A percentile compares a stretch with the other conserved stretches of the same genome.
Evolutionary conservation across 2,888 invertebrate genomes (phyloP).

Genomic region (Cantharis rufa): DNA sequence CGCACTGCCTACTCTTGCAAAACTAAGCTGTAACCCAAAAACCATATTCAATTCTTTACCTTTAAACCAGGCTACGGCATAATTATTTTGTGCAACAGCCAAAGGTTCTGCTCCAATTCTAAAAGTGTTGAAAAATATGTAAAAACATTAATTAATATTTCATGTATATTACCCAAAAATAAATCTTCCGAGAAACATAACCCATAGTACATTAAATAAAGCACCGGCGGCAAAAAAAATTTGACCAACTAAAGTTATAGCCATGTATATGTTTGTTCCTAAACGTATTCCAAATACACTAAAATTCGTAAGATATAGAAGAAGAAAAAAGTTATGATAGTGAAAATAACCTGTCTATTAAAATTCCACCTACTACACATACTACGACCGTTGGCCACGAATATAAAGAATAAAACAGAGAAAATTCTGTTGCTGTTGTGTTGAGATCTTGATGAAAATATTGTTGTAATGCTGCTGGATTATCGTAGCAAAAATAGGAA

Average conservation of each 20-base stretch:
- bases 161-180: constrained; percentile 80
- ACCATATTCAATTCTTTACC: constrained; percentile 98
- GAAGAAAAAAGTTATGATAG: neutral
- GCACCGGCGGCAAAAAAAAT: constrained; percentile 86
- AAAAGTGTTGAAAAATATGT: constrained; percentile 1
- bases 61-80: constrained; percentile 97
- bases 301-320: constrained; percentile 45
- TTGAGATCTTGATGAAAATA: constrained; percentile 81
- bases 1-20: constrained; percentile 92
- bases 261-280: constrained; percentile 90
- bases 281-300: constrained; percentile 91
- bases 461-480: constrained; percentile 90
- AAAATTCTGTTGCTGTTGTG: constrained; percentile 81
- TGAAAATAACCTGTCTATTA: constrained; percentile 77
- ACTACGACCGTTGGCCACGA: constrained; percentile 97
- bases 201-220: constrained; percentile 75
- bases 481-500: constrained; percentile 97
- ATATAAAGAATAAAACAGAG: constrained; percentile 89
- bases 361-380: constrained; percentile 94
- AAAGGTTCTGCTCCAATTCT: constrained; percentile 95
- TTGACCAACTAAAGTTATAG: constrained; percentile 86
- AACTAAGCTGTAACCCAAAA: constrained; percentile 93
- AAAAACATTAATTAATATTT: neutral
- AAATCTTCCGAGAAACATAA: constrained; percentile 92
- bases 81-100: constrained; percentile 96